Percentiles rank a stretch among this genome's conserved stretches.
phyloP scores from a whole-genome alignment of 1,140 invertebrate species.

The Euura saliciscinereae region DNA sequence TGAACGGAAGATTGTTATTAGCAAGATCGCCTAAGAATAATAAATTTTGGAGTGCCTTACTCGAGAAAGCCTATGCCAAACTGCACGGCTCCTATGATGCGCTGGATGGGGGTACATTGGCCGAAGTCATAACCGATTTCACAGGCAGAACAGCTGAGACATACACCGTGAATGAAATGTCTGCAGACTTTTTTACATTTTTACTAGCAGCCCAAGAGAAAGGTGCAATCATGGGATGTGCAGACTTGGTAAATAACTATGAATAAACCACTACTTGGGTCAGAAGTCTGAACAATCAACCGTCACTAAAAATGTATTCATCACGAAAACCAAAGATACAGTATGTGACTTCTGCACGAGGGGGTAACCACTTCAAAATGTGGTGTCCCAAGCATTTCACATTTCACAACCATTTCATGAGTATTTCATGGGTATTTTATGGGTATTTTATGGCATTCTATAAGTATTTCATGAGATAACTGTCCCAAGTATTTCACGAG shows the following conservation, averaged over 20 bases:
- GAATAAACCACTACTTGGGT: too few species aligned
- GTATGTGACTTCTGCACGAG: too few species aligned
- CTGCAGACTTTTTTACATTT: constrained; percentile 90
- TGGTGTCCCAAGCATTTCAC: too few species aligned
- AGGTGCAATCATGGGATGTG: constrained; percentile 96
- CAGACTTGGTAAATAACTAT: constrained; percentile 40
- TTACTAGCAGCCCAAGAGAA: constrained; percentile 91
- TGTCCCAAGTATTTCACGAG: too few species aligned
- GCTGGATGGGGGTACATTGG: constrained; percentile 94
- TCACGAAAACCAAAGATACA: too few species aligned
- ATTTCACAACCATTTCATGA: too few species aligned
- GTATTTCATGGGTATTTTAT: too few species aligned
- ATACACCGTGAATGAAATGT: constrained; percentile 86
- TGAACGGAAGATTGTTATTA: constrained; percentile 87
- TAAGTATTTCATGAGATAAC: too few species aligned
- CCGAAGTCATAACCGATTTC: constrained; percentile 99
- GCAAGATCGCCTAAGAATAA: constrained; percentile 90
- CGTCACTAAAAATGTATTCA: too few species aligned
- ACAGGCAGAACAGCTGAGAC: constrained; percentile 97
- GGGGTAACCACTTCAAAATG: too few species aligned
- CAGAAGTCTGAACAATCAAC: too few species aligned
- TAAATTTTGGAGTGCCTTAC: constrained; percentile 96
- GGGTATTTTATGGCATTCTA: too few species aligned
- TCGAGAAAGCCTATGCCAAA: constrained; percentile 99
- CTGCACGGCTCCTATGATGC: constrained; percentile 97